Evolutionary conservation across 2,888 invertebrate genomes (phyloP).

Genomic region (Seladonia tumulorum): DNA sequence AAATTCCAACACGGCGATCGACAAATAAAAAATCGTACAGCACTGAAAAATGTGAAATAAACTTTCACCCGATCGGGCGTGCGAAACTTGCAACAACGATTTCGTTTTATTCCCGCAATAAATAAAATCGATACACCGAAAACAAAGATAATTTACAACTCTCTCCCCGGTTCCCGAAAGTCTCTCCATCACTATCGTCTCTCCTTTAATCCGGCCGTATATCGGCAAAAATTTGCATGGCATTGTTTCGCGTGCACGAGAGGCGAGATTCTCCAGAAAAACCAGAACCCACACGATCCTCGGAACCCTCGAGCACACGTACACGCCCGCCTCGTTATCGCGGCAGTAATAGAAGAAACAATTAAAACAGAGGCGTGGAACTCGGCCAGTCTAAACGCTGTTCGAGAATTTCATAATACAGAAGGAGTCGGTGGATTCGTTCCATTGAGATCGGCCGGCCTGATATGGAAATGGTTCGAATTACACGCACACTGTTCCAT

Average conservation of each 20-base stretch:
- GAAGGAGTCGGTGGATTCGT: slow-evolving; percentile 18
- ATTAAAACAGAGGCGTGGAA: slow-evolving; percentile 16
- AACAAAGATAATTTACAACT: background rate
- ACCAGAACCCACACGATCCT: background rate
- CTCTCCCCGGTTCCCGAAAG: background rate
- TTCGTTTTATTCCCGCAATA: background rate
- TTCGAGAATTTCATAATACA: slow-evolving; percentile 25
- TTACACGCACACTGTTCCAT: slow-evolving; percentile 14
- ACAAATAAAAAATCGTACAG: background rate
- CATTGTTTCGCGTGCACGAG: background rate
- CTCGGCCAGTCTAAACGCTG: background rate
- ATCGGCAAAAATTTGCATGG: background rate
- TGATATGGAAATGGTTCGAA: slow-evolving; percentile 32
- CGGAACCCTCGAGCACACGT: too few species aligned
- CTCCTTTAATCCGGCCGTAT: background rate
- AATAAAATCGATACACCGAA: background rate
- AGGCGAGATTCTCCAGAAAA: background rate
- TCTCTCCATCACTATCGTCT: background rate
- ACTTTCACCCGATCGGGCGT: background rate
- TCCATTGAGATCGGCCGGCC: slow-evolving; percentile 27
- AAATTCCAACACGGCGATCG: background rate
- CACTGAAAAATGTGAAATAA: background rate
- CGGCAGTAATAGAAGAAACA: slow-evolving; percentile 28
- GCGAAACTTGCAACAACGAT: background rate
- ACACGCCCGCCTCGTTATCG: background rate